These are phyloP conservation scores for Harlomillsia oculata DNA, from an alignment of 1,140 invertebrate genomes.

Conservation along the genomic window DNA sequence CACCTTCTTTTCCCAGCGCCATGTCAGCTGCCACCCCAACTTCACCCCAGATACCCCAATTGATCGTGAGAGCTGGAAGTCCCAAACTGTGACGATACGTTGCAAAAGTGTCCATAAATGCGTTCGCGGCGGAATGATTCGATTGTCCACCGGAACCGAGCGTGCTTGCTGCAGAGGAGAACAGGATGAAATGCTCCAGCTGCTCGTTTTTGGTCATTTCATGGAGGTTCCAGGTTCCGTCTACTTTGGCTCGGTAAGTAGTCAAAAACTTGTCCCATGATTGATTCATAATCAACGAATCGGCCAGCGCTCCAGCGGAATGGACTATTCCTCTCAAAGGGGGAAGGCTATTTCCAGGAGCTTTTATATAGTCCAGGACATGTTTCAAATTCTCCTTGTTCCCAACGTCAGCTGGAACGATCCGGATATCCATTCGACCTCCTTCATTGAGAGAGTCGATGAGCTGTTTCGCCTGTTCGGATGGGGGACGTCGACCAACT, in stretches of 20 bases:
- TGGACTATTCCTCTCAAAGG: conserved; percentile 22
- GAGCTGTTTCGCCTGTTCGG: neutral
- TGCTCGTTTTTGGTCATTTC: conserved; percentile 1
- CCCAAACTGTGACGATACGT: conserved; percentile 1
- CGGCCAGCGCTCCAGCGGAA: conserved; percentile 6
- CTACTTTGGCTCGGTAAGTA: conserved; percentile 13
- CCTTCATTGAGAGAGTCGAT: neutral
- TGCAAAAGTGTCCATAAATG: conserved; percentile 11
- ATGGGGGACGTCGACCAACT: conserved; percentile 14
- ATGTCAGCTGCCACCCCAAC: neutral
- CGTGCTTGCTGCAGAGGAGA: neutral
- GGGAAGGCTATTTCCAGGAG: neutral
- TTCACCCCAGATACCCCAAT: conserved; percentile 15
- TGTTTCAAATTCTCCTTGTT: neutral
- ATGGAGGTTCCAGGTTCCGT: conserved; percentile 20
- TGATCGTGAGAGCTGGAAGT: neutral
- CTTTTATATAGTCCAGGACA: neutral
- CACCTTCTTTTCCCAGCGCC: neutral
- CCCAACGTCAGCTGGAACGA: conserved; percentile 4
- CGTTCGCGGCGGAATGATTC: conserved; percentile 1
- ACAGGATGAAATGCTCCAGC: conserved; percentile 3
- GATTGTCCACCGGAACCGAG: conserved; percentile 6
- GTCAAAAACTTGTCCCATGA: conserved; percentile 4
- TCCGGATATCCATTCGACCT: neutral
- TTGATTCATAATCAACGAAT: conserved; percentile 8